A percentile compares a stretch with the other conserved stretches of the same genome.
Conservation (phyloP, 2,113 vertebrate genomes). For the Talpa occidentalis region DNA sequence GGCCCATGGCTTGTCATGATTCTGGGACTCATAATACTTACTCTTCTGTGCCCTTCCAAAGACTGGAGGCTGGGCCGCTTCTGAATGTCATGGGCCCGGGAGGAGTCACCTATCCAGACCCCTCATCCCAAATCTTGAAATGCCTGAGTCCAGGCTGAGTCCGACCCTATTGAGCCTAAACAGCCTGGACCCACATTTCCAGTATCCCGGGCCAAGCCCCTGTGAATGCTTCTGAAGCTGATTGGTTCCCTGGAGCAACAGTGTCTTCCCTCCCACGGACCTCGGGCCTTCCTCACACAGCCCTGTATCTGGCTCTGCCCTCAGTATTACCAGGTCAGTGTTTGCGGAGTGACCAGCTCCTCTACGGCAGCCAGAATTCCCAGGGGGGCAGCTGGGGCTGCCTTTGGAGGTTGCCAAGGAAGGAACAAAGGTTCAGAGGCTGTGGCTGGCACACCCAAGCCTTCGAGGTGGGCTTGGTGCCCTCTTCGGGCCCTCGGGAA, state of each 20-base stretch:
- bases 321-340: slow-evolving; percentile 5
- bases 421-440: too few species aligned
- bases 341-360: neutral
- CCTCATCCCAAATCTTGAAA: neutral
- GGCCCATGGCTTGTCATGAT: neutral
- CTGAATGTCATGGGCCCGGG: neutral
- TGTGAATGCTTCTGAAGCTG: neutral
- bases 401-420: neutral
- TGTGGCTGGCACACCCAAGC: neutral
- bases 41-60: neutral
- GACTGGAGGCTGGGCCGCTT: neutral
- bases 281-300: neutral
- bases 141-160: neutral
- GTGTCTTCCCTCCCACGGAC: neutral
- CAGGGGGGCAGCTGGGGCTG: neutral
- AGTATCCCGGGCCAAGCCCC: neutral
- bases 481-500: neutral
- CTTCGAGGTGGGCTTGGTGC: neutral
- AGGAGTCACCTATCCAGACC: neutral
- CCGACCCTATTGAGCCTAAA: neutral
- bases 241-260: neutral
- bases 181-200: neutral
- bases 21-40: neutral
- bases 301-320: neutral
- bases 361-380: neutral